Conservation (phyloP, 2,797 vertebrate species). For the Antennarius maculatus region DNA sequence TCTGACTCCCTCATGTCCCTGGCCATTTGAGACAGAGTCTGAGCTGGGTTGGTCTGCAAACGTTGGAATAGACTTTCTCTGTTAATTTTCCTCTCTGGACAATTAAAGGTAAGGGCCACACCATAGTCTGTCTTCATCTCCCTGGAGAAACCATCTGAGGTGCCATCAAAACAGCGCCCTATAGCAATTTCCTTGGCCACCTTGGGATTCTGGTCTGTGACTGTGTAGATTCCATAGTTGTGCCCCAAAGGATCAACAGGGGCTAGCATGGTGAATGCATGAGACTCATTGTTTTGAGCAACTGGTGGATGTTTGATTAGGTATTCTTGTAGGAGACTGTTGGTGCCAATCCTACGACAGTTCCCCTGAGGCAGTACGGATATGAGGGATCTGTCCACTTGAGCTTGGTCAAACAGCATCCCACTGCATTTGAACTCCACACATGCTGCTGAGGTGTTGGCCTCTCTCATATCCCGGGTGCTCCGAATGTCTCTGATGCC, state of each 20-base stretch:
- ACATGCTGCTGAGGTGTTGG: conserved; percentile 87
- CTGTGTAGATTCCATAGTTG: conserved; percentile 98
- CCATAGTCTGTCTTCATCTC: conserved; percentile 92
- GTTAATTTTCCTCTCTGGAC: conserved; percentile 86
- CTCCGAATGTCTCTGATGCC: conserved; percentile 94
- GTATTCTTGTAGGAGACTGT: conserved; percentile 90
- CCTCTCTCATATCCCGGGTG: conserved; percentile 84
- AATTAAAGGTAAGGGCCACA: conserved; percentile 90
- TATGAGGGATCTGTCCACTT: conserved; percentile 90
- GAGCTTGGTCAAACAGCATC: conserved; percentile 94
- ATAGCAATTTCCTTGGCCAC: conserved; percentile 98
- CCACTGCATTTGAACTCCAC: conserved; percentile 97
- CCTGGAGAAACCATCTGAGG: conserved; percentile 94
- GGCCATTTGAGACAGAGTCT: conserved; percentile 89
- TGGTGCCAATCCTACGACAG: conserved; percentile 85
- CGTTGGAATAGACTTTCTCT: conserved; percentile 93
- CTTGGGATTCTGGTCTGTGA: conserved; percentile 95
- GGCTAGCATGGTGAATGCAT: conserved; percentile 90
- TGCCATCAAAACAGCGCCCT: conserved; percentile 96
- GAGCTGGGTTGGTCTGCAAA: conserved; percentile 87
- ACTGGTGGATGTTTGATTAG: conserved; percentile 89
- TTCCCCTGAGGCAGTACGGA: conserved; percentile 89
- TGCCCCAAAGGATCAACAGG: conserved; percentile 95
- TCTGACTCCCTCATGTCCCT: conserved; percentile 86
- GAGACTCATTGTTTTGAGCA: conserved; percentile 82